Evolutionary conservation across 2,113 vertebrate species (phyloP).

Genomic region (Ifrita kowaldi): DNA sequence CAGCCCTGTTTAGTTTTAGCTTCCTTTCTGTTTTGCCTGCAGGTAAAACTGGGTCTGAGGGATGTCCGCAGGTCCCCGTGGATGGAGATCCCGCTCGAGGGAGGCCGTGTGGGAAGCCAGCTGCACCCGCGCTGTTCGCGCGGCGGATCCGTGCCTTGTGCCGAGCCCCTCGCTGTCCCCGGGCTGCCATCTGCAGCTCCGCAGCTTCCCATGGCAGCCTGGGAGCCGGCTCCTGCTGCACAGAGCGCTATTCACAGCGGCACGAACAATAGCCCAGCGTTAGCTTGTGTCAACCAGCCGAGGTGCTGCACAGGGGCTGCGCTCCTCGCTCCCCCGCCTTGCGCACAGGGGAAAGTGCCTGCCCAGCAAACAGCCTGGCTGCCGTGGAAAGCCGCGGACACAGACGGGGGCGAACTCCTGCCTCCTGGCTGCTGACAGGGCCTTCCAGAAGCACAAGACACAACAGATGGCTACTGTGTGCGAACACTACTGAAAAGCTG

Average conservation of each 20-base stretch:
- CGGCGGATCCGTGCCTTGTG: background rate
- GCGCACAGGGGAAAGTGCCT: background rate
- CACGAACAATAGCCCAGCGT: background rate
- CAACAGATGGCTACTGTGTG: background rate
- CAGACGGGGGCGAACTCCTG: background rate
- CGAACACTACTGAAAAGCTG: background rate
- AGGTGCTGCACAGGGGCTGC: background rate
- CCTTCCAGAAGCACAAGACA: background rate
- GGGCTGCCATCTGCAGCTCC: background rate
- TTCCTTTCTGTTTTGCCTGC: background rate
- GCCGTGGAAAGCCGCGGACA: background rate
- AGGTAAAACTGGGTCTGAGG: background rate
- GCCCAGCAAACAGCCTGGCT: background rate
- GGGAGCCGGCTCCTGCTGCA: background rate
- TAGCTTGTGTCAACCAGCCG: background rate
- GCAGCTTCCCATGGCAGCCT: background rate
- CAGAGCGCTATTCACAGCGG: background rate
- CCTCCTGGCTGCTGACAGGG: background rate
- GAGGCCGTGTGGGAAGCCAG: background rate
- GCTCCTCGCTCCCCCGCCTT: background rate
- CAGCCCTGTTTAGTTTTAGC: background rate
- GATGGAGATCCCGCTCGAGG: too few relatives aligned
- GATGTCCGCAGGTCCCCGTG: fast-evolving
- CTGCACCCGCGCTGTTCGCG: fast-evolving
- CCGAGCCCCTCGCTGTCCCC: background rate